phyloP scores from a whole-genome alignment of 2,113 vertebrate genomes.

The Furnarius figulus region DNA sequence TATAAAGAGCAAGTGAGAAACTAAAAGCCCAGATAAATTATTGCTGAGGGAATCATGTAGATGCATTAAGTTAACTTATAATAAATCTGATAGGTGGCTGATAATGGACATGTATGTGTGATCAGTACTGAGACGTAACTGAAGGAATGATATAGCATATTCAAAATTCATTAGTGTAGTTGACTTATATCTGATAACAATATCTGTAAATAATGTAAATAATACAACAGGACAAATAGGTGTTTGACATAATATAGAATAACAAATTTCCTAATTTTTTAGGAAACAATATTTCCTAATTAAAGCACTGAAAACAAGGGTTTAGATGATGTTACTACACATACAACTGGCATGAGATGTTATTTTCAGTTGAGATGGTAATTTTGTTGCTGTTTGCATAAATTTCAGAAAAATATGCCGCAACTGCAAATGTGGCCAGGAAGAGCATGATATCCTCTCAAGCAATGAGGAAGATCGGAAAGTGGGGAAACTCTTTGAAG shows the following conservation, averaged over 20 bases:
- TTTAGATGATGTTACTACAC: not conserved
- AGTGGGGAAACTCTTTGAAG: conserved; percentile 94
- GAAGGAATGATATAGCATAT: not conserved
- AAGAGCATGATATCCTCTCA: conserved; percentile 91
- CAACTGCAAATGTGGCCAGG: conserved; percentile 94
- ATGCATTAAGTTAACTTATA: not conserved
- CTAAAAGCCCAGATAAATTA: not conserved
- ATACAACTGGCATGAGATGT: not conserved
- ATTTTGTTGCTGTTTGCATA: not conserved
- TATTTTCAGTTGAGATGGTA: not conserved
- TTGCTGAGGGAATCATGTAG: not conserved
- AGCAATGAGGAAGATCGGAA: conserved; percentile 90
- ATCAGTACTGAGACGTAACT: not conserved
- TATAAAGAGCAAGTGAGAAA: not conserved
- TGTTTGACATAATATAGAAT: not conserved
- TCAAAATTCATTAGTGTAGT: not conserved
- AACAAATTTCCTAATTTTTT: not conserved
- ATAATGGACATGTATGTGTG: not conserved
- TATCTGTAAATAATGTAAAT: not conserved
- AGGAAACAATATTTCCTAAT: not conserved
- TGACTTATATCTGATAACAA: not conserved
- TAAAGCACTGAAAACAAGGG: not conserved
- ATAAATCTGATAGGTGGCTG: not conserved
- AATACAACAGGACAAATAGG: not conserved
- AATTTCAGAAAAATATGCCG: conserved; percentile 92